Evolutionary conservation across 1,140 invertebrate species (phyloP).

Genomic region (Drosophila chauvacae): DNA sequence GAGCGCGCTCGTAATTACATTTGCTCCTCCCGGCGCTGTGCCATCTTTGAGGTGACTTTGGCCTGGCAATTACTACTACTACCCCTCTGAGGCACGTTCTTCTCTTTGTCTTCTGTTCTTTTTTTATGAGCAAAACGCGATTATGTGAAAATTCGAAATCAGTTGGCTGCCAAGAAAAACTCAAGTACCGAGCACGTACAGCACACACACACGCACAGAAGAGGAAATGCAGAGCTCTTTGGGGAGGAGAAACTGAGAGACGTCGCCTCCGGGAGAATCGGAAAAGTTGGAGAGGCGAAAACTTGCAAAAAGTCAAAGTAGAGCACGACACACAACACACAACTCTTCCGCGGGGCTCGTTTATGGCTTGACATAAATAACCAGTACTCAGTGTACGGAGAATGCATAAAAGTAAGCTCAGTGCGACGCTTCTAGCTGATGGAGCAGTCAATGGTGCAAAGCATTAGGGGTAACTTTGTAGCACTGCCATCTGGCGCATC

Average conservation of each 20-base stretch:
- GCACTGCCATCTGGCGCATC: not conserved
- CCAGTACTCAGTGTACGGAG: slow-evolving; percentile 1
- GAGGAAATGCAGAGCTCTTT: slow-evolving; percentile 36
- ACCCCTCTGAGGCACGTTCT: slow-evolving; percentile 1
- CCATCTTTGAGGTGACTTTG: not conserved
- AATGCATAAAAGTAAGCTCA: slow-evolving; percentile 39
- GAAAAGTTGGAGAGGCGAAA: not conserved
- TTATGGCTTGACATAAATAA: slow-evolving; percentile 48
- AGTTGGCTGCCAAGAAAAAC: slow-evolving; percentile 30
- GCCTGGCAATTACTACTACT: not conserved
- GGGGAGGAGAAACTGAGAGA: slow-evolving; percentile 1
- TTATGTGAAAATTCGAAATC: slow-evolving; percentile 51
- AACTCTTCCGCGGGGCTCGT: slow-evolving; percentile 24
- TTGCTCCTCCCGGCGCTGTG: not conserved
- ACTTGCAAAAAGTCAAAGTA: slow-evolving; percentile 17
- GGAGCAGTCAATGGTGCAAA: slow-evolving; percentile 28
- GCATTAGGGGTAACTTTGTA: slow-evolving; percentile 11
- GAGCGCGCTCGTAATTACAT: slow-evolving; percentile 11
- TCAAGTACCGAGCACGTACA: slow-evolving; percentile 35
- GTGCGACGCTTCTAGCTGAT: slow-evolving; percentile 20
- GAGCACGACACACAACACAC: slow-evolving; percentile 6
- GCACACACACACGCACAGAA: not conserved
- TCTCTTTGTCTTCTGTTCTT: not conserved
- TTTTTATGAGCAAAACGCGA: slow-evolving; percentile 28
- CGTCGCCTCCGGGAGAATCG: slow-evolving; percentile 17